A percentile compares a stretch with the other conserved stretches of the same genome.
Evolutionary conservation across 2,888 invertebrate genomes (phyloP).

Genomic region (Fragum whitleyi): DNA sequence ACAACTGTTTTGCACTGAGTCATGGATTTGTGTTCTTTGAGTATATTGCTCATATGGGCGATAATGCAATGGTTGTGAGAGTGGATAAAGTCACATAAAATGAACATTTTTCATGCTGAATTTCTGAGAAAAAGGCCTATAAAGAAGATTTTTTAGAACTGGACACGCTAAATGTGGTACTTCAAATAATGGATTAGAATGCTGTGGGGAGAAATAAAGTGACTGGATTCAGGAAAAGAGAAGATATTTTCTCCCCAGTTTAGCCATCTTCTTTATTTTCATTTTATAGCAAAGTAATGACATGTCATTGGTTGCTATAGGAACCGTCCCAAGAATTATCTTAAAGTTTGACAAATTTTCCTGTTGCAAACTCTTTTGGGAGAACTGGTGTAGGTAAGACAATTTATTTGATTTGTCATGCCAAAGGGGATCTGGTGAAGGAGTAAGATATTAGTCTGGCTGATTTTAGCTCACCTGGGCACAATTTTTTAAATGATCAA

Average conservation of each 20-base stretch:
- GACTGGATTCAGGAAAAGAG: not conserved
- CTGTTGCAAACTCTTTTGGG: not conserved
- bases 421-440: not conserved
- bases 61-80: too few species aligned
- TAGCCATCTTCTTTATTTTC: conserved; percentile 2
- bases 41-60: too few species aligned
- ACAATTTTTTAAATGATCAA: too few species aligned
- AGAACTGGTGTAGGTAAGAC: not conserved
- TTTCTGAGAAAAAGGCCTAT: too few species aligned
- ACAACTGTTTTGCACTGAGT: too few species aligned
- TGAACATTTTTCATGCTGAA: too few species aligned
- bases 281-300: conserved; percentile 5
- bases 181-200: not conserved
- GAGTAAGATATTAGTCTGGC: too few species aligned
- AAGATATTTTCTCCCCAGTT: not conserved
- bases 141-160: not conserved
- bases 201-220: not conserved
- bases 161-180: not conserved
- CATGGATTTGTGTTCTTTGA: too few species aligned
- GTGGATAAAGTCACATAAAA: too few species aligned
- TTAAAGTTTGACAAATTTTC: conserved; percentile 5
- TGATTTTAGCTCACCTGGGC: too few species aligned
- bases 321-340: conserved; percentile 11
- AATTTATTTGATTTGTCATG: not conserved
- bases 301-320: conserved; percentile 4